phyloP scores from a whole-genome alignment of 1,140 invertebrate genomes.

The Gryllus bimaculatus region DNA sequence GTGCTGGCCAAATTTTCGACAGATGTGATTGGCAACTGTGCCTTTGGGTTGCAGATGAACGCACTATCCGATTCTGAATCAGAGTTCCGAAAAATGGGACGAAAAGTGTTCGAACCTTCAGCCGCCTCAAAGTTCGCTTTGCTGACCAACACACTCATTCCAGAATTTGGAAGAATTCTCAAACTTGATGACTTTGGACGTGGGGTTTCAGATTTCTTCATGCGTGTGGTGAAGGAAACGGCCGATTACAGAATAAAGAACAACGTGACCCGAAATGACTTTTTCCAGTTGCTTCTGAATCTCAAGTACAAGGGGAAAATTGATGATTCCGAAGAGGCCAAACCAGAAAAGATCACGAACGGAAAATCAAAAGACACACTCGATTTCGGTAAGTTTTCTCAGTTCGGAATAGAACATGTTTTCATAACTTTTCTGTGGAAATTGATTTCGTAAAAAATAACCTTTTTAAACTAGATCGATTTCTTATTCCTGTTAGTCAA shows the following conservation, averaged over 20 bases:
- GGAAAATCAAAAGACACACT: too few relatives aligned
- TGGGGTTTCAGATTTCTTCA: conserved; percentile 26
- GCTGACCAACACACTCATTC: conserved; percentile 12
- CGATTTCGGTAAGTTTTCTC: too few relatives aligned
- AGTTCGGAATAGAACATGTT: too few relatives aligned
- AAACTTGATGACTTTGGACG: conserved; percentile 22
- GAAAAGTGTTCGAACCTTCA: neutral
- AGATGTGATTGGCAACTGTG: conserved; percentile 24
- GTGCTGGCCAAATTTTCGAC: conserved; percentile 17
- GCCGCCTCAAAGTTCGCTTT: neutral
- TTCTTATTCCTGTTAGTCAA: too few relatives aligned
- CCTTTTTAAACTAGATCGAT: too few relatives aligned
- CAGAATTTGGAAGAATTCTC: conserved; percentile 18
- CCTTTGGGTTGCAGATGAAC: conserved; percentile 23
- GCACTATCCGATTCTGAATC: conserved; percentile 15
- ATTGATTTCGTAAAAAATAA: too few relatives aligned
- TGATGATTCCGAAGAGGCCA: neutral
- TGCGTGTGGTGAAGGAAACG: conserved; percentile 22
- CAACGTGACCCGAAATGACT: conserved; percentile 28
- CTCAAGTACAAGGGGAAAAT: conserved; percentile 18
- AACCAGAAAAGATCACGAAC: too few relatives aligned
- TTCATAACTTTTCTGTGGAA: too few relatives aligned
- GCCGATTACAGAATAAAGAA: conserved; percentile 26
- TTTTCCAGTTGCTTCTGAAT: conserved; percentile 16
- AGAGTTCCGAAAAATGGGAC: conserved; percentile 13